Base-by-base conservation (phyloP, 2,113 vertebrate species). In the Percopsis transmontana region DNA sequence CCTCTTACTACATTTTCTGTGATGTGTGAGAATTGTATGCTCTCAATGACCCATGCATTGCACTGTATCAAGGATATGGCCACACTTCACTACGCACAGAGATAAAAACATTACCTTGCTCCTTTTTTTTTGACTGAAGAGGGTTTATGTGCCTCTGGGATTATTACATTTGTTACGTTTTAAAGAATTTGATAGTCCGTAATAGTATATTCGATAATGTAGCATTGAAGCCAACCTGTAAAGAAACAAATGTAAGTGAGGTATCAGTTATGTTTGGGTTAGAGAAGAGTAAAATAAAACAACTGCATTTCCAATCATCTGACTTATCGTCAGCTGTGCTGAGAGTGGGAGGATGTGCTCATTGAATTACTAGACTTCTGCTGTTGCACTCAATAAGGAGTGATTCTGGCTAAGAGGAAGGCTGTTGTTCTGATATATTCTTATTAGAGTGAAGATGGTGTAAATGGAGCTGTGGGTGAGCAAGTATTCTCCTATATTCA, bases 41-140 rank as follows among this genome's bases (percentile, higher is more conserved):
- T 79, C 72, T 66, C 83, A 66, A 41, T 87, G 88, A 91, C 84
- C 90, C 80, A 47, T 77, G 69, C 62, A 74, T 76, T 79, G 53
- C 71, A 72, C 56, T 40, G 44, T 59, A 79, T 80, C 80, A 83
- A 77, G 80, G 80, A 73, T 64, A 59, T 38, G 63, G 64, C 20
- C 74, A 77, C 15, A 58, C 76, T 58, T 50, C 64, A 73, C 60
- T 76, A 75, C 51, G 72, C 77, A 64, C 60, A 62, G 44, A 54
- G 24, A 60, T n/a, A 72, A 48, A 77, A 80, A 64, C 39, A 70
- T 71, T 59, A 67, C 64, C 56, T 58, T 19, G 11, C 27, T 18
- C 21, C 14, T 51, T 57, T 77, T 48, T 56, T 54, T 48, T 58
- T 79, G 56, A 2, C 2, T 53, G 45, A 33, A 52, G 54, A 60